Percentiles rank a stretch among this genome's conserved stretches.
Evolutionary conservation across 1,140 invertebrate species (phyloP).

Genomic region (Procambarus clarkii): DNA sequence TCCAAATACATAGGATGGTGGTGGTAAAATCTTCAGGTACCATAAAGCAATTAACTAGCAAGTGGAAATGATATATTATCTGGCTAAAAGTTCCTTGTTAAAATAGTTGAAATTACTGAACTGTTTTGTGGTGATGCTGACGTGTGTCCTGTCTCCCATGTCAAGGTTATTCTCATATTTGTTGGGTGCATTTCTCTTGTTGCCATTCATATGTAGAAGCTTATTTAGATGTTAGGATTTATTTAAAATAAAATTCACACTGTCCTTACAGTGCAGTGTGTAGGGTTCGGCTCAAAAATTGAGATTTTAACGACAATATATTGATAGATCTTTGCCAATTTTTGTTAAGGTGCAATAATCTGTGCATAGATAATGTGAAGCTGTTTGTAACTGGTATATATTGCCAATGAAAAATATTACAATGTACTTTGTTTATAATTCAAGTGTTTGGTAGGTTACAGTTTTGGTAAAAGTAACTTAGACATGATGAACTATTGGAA

Average conservation of each 20-base stretch:
- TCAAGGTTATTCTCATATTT: background rate
- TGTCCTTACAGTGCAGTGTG: background rate
- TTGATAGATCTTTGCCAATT: conserved; percentile 15
- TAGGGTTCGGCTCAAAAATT: conserved; percentile 30
- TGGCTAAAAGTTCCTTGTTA: background rate
- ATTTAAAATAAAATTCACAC: background rate
- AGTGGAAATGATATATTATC: background rate
- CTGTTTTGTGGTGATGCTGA: background rate
- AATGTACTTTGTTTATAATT: background rate
- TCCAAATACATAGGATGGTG: background rate
- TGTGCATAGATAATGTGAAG: background rate
- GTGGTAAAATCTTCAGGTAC: background rate
- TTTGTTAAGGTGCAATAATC: background rate
- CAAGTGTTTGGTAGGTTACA: background rate
- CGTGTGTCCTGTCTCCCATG: background rate
- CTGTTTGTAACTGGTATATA: background rate
- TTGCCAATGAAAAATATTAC: background rate
- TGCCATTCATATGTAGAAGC: background rate
- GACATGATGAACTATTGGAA: too few relatives aligned
- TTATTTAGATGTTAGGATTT: background rate
- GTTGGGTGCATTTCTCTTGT: background rate
- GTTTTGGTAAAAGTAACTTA: background rate
- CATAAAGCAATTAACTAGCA: background rate
- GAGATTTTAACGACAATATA: conserved; percentile 57
- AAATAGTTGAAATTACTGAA: background rate